Conservation (phyloP, 2,113 vertebrate species). For the Orthonyx spaldingii region DNA sequence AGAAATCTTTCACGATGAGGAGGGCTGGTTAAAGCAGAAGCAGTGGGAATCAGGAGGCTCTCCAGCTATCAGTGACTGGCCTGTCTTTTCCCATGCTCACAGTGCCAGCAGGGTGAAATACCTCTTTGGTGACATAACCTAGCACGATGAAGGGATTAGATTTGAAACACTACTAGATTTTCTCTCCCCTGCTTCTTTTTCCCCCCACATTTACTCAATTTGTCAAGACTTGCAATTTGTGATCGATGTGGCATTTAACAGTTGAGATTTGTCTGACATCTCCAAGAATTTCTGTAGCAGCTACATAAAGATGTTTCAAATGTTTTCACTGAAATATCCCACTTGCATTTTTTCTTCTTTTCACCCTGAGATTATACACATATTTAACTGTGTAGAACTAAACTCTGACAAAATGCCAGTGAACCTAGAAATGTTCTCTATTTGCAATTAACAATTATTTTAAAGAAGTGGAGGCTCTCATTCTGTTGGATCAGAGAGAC, state of each 20-base stretch:
- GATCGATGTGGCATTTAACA: neutral
- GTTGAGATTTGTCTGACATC: neutral
- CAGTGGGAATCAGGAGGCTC: neutral
- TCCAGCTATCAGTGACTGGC: neutral
- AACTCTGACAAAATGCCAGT: neutral
- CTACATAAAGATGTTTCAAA: neutral
- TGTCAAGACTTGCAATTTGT: neutral
- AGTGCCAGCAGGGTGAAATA: neutral
- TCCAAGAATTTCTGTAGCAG: neutral
- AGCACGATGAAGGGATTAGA: neutral
- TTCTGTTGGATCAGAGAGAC: neutral
- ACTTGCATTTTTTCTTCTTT: neutral
- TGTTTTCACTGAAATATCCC: neutral
- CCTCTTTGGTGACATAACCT: neutral
- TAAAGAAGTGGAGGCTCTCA: neutral
- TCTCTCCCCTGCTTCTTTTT: neutral
- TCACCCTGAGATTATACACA: neutral
- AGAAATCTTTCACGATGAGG: neutral
- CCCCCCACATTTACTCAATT: neutral
- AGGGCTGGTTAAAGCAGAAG: neutral
- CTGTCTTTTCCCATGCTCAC: neutral
- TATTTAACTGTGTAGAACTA: neutral
- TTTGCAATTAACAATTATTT: neutral
- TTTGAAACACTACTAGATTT: neutral
- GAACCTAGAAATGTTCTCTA: neutral